Base-by-base conservation (phyloP, 1,140 invertebrate genomes). In the Formica selysi region DNA sequence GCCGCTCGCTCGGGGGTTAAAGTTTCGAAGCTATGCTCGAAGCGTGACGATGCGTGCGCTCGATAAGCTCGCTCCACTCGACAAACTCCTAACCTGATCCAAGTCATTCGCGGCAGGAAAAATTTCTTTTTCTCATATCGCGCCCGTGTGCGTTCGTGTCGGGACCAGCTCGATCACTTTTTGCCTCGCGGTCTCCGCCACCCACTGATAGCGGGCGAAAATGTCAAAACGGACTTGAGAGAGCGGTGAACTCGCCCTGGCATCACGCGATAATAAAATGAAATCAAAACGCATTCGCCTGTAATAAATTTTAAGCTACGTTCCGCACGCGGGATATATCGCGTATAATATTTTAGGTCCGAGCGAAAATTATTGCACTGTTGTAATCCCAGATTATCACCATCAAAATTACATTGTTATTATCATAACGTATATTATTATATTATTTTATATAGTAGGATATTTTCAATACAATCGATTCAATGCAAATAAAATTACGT, bases 11-110 rank as follows among this genome's bases (percentile, higher is more conserved):
- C 41, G 22, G 22, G 51, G 22, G 61, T 59, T 54, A 19, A 57
- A 80, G 78, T 80, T 80, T 80, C 78, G 65, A 80, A 80, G 78
- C 76, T 80, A 70, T 57, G 48, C 62, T 22, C 22, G 76, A 68
- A 68, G 76, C 76, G 76, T 80, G 76, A 80, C 78, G 78, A 80
- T 70, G 78, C 78, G 78, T 80, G 32, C 36, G 36, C 41, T 67
- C 36, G 78, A 80, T 80, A 80, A 80, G 65, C 78, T 29, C 48
- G 19, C 13, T 16, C 48, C 44, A n/a, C 54, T 41, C 76, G 76
- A 68, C 76, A 11, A 29, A 57, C 61, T 79, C 32, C 65, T n/a
- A 80, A 70, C 36, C 65, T 41, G 64, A 70, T 32, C 62, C 32
- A 54, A 41, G 36, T 13, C 71, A 32, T 19, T 51, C 11, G 10